Percentiles rank a stretch among this genome's conserved stretches.
Evolutionary conservation across 64 coral and sea anemone species (phyloP).

Genomic region (Astreopora myriophthalma): DNA sequence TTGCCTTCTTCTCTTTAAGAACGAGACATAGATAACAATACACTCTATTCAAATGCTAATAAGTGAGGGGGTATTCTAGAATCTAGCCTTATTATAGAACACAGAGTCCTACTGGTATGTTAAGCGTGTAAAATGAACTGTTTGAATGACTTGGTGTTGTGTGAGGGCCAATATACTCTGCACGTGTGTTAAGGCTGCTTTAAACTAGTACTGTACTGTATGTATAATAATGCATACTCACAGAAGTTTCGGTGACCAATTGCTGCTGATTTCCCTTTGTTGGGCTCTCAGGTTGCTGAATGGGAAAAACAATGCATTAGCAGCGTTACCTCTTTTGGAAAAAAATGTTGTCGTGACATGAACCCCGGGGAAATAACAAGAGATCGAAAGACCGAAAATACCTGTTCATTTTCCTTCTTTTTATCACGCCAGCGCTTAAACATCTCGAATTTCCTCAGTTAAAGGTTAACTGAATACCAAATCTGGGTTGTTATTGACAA

Average conservation of each 20-base stretch:
- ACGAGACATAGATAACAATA: no score
- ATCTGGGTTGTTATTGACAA: background rate
- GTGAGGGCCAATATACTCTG: no score
- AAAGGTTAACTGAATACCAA: background rate
- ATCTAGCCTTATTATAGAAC: no score
- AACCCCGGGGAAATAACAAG: background rate
- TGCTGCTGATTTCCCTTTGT: background rate
- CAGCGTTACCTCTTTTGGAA: background rate
- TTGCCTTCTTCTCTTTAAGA: no score
- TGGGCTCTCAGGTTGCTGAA: slow-evolving; percentile 15
- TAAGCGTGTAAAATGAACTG: no score
- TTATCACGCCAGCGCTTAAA: slow-evolving; percentile 82
- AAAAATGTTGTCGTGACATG: background rate
- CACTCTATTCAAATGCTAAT: no score
- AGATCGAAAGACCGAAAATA: background rate
- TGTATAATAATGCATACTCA: background rate
- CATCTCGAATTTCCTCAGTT: slow-evolving; percentile 45
- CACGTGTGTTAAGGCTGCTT: no score
- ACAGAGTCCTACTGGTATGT: no score
- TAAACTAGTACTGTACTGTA: background rate
- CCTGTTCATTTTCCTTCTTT: slow-evolving; percentile 52
- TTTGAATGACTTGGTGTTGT: no score
- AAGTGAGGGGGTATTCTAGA: no score
- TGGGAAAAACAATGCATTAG: background rate
- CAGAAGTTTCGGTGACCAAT: slow-evolving; percentile 6